Evolutionary conservation across 2,113 vertebrate species (phyloP).

Genomic region (Oncorhynchus nerka): DNA sequence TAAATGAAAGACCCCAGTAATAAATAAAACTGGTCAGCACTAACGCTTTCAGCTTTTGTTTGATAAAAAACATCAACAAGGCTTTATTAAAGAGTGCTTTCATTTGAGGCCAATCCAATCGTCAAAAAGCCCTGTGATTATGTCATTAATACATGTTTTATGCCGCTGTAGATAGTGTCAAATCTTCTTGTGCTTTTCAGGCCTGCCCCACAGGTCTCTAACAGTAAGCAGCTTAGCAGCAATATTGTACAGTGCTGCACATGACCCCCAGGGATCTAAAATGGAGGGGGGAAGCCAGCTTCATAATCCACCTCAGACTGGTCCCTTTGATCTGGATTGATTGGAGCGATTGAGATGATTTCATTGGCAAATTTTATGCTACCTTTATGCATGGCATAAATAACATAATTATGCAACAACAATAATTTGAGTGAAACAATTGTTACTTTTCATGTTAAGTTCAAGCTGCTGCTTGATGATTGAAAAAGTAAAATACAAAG

Average conservation of each 20-base stretch:
- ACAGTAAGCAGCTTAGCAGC: conserved; percentile 24
- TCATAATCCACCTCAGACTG: neutral
- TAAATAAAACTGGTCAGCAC: neutral
- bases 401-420: neutral
- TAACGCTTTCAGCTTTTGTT: neutral
- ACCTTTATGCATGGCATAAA: neutral
- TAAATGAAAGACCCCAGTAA: neutral
- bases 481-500: neutral
- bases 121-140: conserved; percentile 23
- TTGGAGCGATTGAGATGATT: neutral
- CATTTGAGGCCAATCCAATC: conserved; percentile 19
- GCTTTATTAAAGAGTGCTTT: neutral
- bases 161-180: conserved; percentile 15
- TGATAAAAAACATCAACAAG: neutral
- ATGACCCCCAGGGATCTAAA: conserved; percentile 10
- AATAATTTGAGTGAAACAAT: neutral
- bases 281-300: neutral
- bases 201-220: neutral
- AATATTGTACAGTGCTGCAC: neutral
- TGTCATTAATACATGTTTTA: conserved; percentile 18
- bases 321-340: conserved; percentile 9
- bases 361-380: neutral
- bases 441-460: neutral
- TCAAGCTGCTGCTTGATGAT: neutral
- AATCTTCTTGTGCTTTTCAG: conserved; percentile 3